These are phyloP conservation scores for Philopedon plagiatum DNA, from an alignment of 2,888 invertebrate species.

Conservation along the genomic window DNA sequence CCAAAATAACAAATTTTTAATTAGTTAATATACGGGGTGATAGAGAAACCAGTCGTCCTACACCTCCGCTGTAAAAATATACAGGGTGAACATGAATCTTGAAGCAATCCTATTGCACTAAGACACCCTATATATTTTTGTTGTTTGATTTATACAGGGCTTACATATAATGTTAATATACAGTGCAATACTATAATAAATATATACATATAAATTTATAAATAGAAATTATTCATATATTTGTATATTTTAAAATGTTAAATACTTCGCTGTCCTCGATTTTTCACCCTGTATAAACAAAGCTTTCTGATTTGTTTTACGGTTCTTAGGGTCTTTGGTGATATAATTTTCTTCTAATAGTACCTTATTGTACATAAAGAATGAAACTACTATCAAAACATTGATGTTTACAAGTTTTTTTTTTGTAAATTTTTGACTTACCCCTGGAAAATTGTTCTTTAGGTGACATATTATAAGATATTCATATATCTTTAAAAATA, in stretches of 20 bases:
- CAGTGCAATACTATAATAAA: background rate
- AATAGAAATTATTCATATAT: background rate
- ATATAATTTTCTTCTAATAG: constrained; percentile 14
- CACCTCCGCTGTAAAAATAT: background rate
- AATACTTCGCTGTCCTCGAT: background rate
- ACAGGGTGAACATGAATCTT: background rate
- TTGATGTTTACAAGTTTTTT: background rate
- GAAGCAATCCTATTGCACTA: background rate
- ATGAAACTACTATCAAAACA: constrained; percentile 19
- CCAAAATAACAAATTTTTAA: background rate
- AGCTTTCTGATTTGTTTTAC: background rate
- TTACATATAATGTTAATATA: background rate
- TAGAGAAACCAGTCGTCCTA: background rate
- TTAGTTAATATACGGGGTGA: constrained; percentile 15
- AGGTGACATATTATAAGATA: background rate
- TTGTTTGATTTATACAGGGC: background rate
- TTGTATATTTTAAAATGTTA: background rate
- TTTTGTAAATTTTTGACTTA: constrained; percentile 13
- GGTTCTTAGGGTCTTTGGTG: constrained; percentile 12
- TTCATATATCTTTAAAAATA: background rate
- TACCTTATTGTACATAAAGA: constrained; percentile 33
- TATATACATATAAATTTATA: background rate
- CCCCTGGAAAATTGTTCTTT: background rate
- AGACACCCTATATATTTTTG: constrained; percentile 1
- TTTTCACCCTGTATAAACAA: constrained; percentile 12